Evolutionary conservation across 2,888 invertebrate species (phyloP), one percentile per base, ranked within the genome.

Genomic region (Iphiclides podalirius): DNA sequence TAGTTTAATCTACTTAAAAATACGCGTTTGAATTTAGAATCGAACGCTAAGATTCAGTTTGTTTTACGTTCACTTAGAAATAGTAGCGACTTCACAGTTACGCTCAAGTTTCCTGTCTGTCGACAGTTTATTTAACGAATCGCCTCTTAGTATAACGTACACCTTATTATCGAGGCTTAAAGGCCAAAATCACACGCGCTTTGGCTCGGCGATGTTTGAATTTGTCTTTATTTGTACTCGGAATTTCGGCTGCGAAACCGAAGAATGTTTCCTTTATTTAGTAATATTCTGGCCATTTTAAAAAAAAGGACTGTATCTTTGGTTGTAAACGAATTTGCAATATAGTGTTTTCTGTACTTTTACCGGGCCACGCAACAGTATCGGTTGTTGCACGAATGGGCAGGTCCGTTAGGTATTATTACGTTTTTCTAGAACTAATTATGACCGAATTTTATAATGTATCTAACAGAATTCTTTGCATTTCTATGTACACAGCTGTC

Each of bases 181-280:
- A 14, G 42, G 26, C 6, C 43, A 42, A 39, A 34, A 46, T 52
- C 35, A 34, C 36, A 15, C 1, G 14, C 12, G 6, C 13, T 53
- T 48, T 47, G n/a, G n/a, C n/a, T 44, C 33, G 17, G 17, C 28
- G 11, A 33, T 56, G 47, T 52, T 50, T 50, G 41, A 44, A 17
- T 47, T 38, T 35, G 33, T 31, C 23, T 45, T 49, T 49, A 44
- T 39, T 44, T 50, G 49, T 34, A 38, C 34, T 43, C 34, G 26
- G 54, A 54, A 53, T 52, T 49, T 46, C 38, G 31, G 31, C 47
- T 46, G 54, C 43, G 53, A 53, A 60, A 54, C 53, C 50, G 52
- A 48, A 59, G 20, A 20, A 20, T 53, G 52, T 58, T 53, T 42
- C 55, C 49, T 54, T 53, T 52, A 52, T 57, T 39, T 44, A 15